Evolutionary conservation across 2,113 vertebrate species (phyloP).

Genomic region (Mionectes macconnelli): DNA sequence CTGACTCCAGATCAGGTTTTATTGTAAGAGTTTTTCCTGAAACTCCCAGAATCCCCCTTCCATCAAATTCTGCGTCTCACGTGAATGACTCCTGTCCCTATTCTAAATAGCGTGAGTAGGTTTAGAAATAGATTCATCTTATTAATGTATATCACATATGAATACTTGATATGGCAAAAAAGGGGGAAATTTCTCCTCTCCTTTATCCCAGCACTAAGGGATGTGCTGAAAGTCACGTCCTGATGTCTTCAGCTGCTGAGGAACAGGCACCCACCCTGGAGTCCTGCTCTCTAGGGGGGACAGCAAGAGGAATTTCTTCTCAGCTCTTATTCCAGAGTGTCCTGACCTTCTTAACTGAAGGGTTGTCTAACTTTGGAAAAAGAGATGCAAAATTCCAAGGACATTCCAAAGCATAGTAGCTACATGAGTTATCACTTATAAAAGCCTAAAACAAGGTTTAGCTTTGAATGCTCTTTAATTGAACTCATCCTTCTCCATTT

Average conservation of each 20-base stretch:
- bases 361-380: neutral
- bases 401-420: neutral
- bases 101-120: neutral
- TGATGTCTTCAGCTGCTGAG: neutral
- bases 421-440: neutral
- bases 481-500: neutral
- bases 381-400: neutral
- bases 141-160: too few species aligned
- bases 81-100: neutral
- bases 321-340: neutral
- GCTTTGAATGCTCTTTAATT: neutral
- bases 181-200: neutral
- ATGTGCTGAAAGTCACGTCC: neutral
- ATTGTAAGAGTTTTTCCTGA: neutral
- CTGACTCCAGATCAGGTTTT: neutral
- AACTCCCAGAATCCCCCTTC: neutral
- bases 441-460: neutral
- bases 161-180: neutral
- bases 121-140: neutral
- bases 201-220: neutral
- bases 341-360: neutral
- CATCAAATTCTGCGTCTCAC: rapidly evolving
- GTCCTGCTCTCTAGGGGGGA: neutral
- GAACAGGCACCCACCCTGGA: rapidly evolving
- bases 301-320: neutral